Percentiles rank a stretch among this genome's conserved stretches.
Evolutionary conservation across 37 sponge, comb jelly and placozoan genomes (phyloP).

Genomic region (Beroe forskalii): DNA sequence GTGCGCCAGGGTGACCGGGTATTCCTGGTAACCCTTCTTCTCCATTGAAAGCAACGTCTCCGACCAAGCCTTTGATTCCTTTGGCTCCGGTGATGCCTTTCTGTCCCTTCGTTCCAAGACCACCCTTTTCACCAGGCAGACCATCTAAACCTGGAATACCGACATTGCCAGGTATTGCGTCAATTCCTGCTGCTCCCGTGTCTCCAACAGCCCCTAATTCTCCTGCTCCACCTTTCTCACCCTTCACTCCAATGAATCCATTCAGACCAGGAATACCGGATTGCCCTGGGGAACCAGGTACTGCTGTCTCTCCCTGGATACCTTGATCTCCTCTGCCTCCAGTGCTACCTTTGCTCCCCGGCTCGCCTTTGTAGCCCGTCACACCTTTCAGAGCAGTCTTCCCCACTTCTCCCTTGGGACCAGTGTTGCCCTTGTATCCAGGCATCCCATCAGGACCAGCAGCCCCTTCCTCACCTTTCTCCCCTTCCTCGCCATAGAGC

Average conservation of each 20-base stretch:
- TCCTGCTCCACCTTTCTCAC: conserved; percentile 27
- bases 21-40: background rate
- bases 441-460: conserved; percentile 45
- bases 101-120: conserved; percentile 8
- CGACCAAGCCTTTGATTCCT: conserved; percentile 3
- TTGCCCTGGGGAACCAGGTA: conserved; percentile 41
- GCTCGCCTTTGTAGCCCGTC: conserved; percentile 39
- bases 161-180: background rate
- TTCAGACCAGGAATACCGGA: conserved; percentile 27
- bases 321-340: conserved; percentile 56
- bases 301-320: conserved; percentile 16
- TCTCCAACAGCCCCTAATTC: conserved; percentile 14
- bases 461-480: conserved; percentile 24
- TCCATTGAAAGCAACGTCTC: background rate
- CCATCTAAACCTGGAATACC: conserved; percentile 60
- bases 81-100: conserved; percentile 26
- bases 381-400: conserved; percentile 33
- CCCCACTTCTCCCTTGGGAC: conserved; percentile 31
- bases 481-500: background rate
- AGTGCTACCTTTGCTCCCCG: conserved; percentile 24
- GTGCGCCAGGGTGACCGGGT: background rate
- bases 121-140: conserved; percentile 8
- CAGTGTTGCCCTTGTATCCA: conserved; percentile 3
- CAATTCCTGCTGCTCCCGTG: background rate
- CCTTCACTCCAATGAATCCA: conserved; percentile 7